Evolutionary conservation across 2,113 vertebrate genomes (phyloP), one percentile per base, ranked within the genome.

Genomic region (Eulacestoma nigropectus): DNA sequence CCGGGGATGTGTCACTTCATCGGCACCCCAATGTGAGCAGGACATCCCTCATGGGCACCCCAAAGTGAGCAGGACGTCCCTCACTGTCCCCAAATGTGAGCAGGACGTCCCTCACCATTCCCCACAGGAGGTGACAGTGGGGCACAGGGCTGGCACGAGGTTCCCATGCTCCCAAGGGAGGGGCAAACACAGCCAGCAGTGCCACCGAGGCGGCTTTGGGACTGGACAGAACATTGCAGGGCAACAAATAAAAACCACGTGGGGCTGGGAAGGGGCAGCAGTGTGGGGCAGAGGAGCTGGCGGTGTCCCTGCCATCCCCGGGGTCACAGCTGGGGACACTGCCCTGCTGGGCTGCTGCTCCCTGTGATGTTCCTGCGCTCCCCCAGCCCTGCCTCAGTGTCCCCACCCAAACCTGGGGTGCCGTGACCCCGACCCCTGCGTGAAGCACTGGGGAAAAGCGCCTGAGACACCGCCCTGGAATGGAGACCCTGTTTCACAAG

Each of bases 121-220:
- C 44, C 35, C 6, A 0, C 0, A 0, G 49, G 59, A 47, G 64
- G 52, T 42, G 56, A 11, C 55, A 35, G 41, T 0, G 0, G 33
- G 53, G 14, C 67, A 35, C 37, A 33, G 22, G 32, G 27, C 21
- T 76, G 49, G 44, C 17, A 37, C 32, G 3, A 1, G 0, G 0
- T 8, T 41, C 30, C 52, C 4, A 0, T 3, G 14, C 7, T 17
- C 35, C 62, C 3, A 1, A 13, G 42, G 20, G 10, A 64, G 21
- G 35, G 62, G 64, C 44, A 82, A 42, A 37, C 19, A 20, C 0
- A 0, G 9, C 52, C 75, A 56, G 49, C 30, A 62, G 59, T 63
- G 74, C 22, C 83, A 60, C 27, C 0, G 0, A 29, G 41, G 42
- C 19, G 57, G 19, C 82, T 76, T 33, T 64, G 74, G 57, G 25